Evolutionary conservation across 2,113 vertebrate species (phyloP).

Genomic region (Sinocyclocheilus grahami): DNA sequence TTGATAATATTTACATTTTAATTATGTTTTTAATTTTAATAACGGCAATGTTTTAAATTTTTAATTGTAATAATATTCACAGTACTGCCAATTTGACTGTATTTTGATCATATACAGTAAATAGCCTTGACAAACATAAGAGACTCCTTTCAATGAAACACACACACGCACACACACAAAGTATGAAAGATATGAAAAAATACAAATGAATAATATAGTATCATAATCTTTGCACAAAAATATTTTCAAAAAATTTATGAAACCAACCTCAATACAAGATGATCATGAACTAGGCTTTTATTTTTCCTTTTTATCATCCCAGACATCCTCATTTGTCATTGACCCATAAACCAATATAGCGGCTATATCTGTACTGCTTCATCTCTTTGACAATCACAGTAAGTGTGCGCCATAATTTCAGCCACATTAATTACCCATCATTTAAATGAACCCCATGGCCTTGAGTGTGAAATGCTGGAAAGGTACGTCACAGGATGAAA

Average conservation of each 20-base stretch:
- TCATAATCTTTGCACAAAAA: background rate
- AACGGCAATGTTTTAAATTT: too few relatives aligned
- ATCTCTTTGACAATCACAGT: background rate
- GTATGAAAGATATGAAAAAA: too few relatives aligned
- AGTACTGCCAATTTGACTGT: too few relatives aligned
- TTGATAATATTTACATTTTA: too few relatives aligned
- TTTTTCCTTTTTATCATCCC: background rate
- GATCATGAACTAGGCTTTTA: background rate
- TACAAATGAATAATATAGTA: background rate
- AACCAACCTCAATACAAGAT: background rate
- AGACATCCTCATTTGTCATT: slow-evolving; percentile 2
- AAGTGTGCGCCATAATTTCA: background rate
- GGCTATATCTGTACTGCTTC: background rate
- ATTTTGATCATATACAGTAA: too few relatives aligned
- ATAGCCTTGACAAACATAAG: too few relatives aligned
- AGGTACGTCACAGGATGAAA: background rate
- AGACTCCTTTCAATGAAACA: too few relatives aligned
- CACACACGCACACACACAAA: too few relatives aligned
- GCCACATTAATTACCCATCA: slow-evolving; percentile 6
- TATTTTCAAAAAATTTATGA: background rate
- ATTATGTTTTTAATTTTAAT: too few relatives aligned
- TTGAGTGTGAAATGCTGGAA: background rate
- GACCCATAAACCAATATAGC: slow-evolving; percentile 27
- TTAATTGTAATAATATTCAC: too few relatives aligned
- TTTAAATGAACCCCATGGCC: background rate